A percentile compares a stretch with the other conserved stretches of the same genome.
phyloP scores from a whole-genome alignment of 1,140 invertebrate genomes.

The Heliconius himera region DNA sequence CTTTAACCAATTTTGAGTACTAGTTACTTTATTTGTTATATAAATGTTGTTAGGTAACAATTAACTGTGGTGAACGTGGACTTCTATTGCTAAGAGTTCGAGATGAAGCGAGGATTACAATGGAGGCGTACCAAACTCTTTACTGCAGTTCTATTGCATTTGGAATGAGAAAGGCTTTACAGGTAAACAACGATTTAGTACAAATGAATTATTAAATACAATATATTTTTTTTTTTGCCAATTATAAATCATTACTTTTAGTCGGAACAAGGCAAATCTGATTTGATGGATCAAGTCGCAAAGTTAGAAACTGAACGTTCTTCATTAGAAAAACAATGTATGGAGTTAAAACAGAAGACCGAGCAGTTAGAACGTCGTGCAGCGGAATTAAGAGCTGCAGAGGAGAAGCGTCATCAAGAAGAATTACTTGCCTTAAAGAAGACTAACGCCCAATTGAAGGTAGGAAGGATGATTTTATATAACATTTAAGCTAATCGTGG shows the following conservation, averaged over 20 bases:
- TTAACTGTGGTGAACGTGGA: slow-evolving; percentile 98
- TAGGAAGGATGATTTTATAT: slow-evolving; percentile 50
- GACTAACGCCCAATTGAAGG: slow-evolving; percentile 96
- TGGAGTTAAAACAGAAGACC: slow-evolving; percentile 91
- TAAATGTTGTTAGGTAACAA: slow-evolving; percentile 88
- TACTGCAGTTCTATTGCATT: slow-evolving; percentile 99
- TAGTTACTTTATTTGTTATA: background rate
- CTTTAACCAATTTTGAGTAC: no score
- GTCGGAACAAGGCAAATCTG: slow-evolving; percentile 85
- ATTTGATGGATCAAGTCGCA: slow-evolving; percentile 82
- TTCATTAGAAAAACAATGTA: slow-evolving; percentile 89
- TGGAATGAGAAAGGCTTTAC: slow-evolving; percentile 98
- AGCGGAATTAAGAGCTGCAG: slow-evolving; percentile 91
- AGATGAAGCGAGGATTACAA: slow-evolving; percentile 97
- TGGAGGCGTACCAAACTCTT: slow-evolving; percentile 95
- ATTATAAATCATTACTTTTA: slow-evolving; percentile 33
- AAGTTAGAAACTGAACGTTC: slow-evolving; percentile 86
- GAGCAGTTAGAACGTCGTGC: slow-evolving; percentile 93
- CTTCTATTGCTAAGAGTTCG: slow-evolving; percentile 94
- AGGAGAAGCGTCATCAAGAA: slow-evolving; percentile 95
- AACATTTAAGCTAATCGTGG: no score
- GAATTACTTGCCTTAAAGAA: slow-evolving; percentile 95
- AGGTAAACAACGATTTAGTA: slow-evolving; percentile 78
- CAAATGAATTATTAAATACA: no score
- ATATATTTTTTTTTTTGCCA: background rate